Evolutionary conservation across 1,140 invertebrate species (phyloP).

Genomic region (Cotesia typhae): DNA sequence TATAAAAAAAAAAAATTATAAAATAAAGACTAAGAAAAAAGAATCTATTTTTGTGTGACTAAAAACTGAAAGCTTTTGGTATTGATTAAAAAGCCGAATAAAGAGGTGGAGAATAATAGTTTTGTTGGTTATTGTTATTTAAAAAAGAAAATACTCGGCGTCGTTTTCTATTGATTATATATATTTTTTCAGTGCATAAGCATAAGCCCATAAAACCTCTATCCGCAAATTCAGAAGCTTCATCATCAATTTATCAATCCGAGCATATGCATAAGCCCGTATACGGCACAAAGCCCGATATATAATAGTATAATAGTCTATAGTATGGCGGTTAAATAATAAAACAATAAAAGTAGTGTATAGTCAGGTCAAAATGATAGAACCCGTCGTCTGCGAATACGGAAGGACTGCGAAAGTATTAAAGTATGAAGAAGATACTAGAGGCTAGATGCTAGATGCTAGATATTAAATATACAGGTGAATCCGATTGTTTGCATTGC

Average conservation of each 20-base stretch:
- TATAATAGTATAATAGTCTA: too few relatives aligned
- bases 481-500: background rate
- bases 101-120: background rate
- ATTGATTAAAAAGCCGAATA: background rate
- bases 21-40: constrained; percentile 3
- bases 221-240: background rate
- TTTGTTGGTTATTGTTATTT: background rate
- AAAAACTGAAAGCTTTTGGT: background rate
- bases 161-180: background rate
- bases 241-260: constrained; percentile 20
- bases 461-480: background rate
- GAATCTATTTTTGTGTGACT: background rate
- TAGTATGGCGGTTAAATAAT: background rate
- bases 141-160: constrained; percentile 4
- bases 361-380: background rate
- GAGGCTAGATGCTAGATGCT: background rate
- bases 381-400: background rate
- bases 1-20: background rate
- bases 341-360: background rate
- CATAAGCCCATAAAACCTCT: constrained; percentile 12
- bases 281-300: background rate
- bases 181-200: background rate
- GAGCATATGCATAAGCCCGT: background rate
- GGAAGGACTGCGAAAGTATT: background rate
- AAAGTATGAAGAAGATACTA: too few relatives aligned